phyloP scores from a whole-genome alignment of 1,140 invertebrate genomes.

The Ganaspis sp. region DNA sequence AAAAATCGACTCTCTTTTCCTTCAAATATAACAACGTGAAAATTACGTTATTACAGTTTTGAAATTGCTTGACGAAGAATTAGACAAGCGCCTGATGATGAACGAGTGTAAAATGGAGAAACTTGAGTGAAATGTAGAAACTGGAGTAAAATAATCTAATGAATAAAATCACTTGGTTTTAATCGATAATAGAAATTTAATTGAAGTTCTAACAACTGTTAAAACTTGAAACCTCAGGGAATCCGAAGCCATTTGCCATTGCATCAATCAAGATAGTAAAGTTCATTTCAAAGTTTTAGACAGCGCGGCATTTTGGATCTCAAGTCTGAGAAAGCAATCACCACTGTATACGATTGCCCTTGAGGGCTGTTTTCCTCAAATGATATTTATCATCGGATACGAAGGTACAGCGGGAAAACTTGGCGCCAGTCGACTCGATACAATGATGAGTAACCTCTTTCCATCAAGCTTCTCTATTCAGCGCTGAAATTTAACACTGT shows the following conservation, averaged over 20 bases:
- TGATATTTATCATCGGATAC: slow-evolving; percentile 1
- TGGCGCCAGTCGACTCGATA: slow-evolving; percentile 3
- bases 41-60: no score
- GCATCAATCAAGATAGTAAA: slow-evolving; percentile 13
- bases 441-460: background rate
- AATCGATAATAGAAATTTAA: background rate
- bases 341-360: slow-evolving; percentile 8
- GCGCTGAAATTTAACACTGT: background rate
- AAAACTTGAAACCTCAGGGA: background rate
- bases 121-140: no score
- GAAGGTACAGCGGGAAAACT: background rate
- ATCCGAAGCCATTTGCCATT: background rate
- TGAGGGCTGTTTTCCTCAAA: slow-evolving; percentile 12
- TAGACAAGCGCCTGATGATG: no score
- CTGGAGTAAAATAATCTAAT: background rate
- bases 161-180: background rate
- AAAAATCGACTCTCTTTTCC: no score
- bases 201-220: background rate
- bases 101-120: no score
- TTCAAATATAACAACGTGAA: no score
- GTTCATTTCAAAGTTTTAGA: slow-evolving; percentile 14
- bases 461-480: background rate
- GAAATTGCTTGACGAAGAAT: no score
- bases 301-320: background rate
- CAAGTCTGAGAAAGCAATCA: slow-evolving; percentile 1